Evolutionary conservation across 2,113 vertebrate genomes (phyloP), one percentile per base, ranked within the genome.

Genomic region (Martes martes): DNA sequence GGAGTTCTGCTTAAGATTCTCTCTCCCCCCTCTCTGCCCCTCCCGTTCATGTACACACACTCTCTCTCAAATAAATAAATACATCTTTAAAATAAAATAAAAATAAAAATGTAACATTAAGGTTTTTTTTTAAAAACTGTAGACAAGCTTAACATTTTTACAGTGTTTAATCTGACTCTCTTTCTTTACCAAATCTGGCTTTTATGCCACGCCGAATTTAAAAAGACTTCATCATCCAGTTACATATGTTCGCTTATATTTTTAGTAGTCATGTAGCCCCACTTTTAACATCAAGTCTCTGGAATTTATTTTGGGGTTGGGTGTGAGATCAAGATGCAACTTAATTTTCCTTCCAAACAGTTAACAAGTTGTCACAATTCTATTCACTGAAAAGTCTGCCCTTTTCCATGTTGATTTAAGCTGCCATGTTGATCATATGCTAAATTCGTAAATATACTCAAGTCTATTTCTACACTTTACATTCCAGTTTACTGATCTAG

Each of bases 121-220:
- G n/a, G 67, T 67, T 47, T 47, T 47, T 47, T 50, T 50, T 3
- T 4, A 4, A 67, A 33, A n/a, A 67, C 14, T 55, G 52, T 47
- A 78, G 26, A 78, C 42, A 31, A 47, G 74, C 73, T 50, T 57
- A 93, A 92, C 19, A 59, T 61, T 87, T 92, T 90, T 67, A 61
- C 73, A 6, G 71, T 86, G 50, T 33, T 69, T 90, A 76, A 82
- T 45, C 26, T 55, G 52, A 55, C 52, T 84, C 45, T 84, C 28
- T 85, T 94, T 61, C 42, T 90, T 92, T 50, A 92, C 42, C 18
- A 26, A 97, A 86, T 89, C 31, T 91, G 87, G 67, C 33, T 74
- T 86, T 94, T 55, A 94, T 4, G 6, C 23, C n/a, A 86, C 7
- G 9, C 39, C 59, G n/a, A 69, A 10, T 63, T 82, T 87, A 47